Base-by-base conservation (phyloP, 2,113 vertebrate species). In the Lates calcarifer region DNA sequence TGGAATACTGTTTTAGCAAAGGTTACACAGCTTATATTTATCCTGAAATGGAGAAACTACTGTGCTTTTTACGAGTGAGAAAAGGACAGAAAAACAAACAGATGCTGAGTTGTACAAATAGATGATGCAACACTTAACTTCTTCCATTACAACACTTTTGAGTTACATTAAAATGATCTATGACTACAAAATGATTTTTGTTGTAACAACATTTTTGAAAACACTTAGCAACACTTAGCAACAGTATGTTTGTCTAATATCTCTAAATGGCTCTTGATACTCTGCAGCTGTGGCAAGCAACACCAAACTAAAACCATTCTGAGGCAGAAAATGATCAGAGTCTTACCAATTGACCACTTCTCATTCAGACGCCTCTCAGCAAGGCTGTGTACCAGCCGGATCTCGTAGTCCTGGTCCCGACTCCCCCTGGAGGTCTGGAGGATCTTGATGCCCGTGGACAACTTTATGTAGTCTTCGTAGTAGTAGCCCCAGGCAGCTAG, bases 281-380 rank as follows among this genome's bases (percentile, higher is more conserved):
- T 11, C 11, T 64, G 18, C 56, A 80, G 65, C 61, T 62, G 8
- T 15, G 28, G 29, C 28, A 49, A 61, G 6, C 20, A 14, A 56
- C 37, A 5, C 29, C 4, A 64, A 62, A 66, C 5, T 11, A n/a
- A 67, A 57, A 62, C 17, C 18, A 0, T n/a, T 75, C 18, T 17
- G 39, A 49, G 1, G 47, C 2, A 71, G 5, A 24, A 60, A 55
- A 51, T 18, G 13, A 58, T 51, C 33, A 22, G 11, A 12, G 6
- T 77, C 94, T 94, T 79, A 96, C 95, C 94, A 71, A 95, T 56
- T 24, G 95, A 94, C 95, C 95, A 96, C 95, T 95, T 96, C 83
- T 96, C 94, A 95, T 95, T 95, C 90, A 96, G 92, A 71, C 93
- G 94, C 88, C 95, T 94, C 77, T 93, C 91, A 63, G 95, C 93